Evolutionary conservation across 2,113 vertebrate genomes (phyloP), one percentile per base, ranked within the genome.

Genomic region (Accipiter virgatus): DNA sequence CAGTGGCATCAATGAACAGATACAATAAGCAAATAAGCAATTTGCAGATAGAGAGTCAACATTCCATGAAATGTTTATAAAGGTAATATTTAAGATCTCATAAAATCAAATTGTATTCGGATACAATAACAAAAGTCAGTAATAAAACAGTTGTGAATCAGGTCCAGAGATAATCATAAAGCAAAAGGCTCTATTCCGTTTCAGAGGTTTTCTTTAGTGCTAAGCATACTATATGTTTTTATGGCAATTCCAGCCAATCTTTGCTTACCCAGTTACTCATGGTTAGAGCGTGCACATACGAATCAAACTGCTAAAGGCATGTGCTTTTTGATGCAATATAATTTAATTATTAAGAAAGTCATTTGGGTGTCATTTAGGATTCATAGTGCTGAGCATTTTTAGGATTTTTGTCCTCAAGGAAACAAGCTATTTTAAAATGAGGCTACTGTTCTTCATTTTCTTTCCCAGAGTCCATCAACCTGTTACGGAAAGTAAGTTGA

Each of bases 1-100:
- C 93, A 93, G 7, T 86, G 78, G 48, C 93, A 93, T 95, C 81
- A 91, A 59, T 89, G 84, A 96, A 21, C 93, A 93, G 86, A 95
- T 85, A 95, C 74, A 94, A 92, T 94, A 95, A 93, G 55, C 92
- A 97, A 97, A 97, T 95, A 96, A 94, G 86, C 89, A 97, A 93
- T 96, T 97, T 97, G 81, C 84, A 94, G 93, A 94, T 92, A 94
- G 55, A 95, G 70, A 96, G 86, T 94, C 91, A 97, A 95, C 93
- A 95, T 95, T 66, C 86, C 93, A 94, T 97, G 95, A 96, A 97
- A 95, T 95, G 89, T 97, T 97, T 97, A 95, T 97, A 96, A 96
- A 97, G 81, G 78, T 96, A 94, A 97, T 97, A 97, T 95, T 97
- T 97, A 97, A 97, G 95, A 89, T 80, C 91, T 94, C 93, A 88